phyloP scores from a whole-genome alignment of 2,113 vertebrate species.

The Steatornis caripensis region DNA sequence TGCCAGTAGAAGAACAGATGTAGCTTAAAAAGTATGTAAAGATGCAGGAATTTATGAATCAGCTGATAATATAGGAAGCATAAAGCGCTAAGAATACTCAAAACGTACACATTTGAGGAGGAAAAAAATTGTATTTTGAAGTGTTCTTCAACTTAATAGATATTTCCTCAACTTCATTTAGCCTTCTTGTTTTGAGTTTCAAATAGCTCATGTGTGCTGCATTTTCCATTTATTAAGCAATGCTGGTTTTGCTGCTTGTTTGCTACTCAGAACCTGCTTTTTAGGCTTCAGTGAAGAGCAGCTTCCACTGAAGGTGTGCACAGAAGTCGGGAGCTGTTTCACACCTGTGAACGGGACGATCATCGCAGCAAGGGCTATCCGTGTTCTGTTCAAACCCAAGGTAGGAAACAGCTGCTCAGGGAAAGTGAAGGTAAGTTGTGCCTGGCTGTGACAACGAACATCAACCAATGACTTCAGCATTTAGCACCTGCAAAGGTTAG shows the following conservation, averaged over 20 bases:
- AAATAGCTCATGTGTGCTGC: background rate
- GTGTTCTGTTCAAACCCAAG: background rate
- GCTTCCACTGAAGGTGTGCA: background rate
- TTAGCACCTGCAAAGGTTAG: background rate
- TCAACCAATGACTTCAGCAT: background rate
- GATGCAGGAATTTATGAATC: background rate
- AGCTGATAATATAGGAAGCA: background rate
- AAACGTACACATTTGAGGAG: background rate
- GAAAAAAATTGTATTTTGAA: background rate
- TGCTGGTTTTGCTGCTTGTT: background rate
- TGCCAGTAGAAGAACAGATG: background rate
- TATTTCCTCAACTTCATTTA: background rate
- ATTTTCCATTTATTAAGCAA: background rate
- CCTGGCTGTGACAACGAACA: background rate
- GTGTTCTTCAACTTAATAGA: background rate
- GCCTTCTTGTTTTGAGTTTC: background rate
- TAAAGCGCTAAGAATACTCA: background rate
- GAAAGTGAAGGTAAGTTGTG: background rate
- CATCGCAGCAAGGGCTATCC: accelerated
- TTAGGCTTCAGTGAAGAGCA: background rate
- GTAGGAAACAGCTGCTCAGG: background rate
- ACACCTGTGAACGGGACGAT: background rate
- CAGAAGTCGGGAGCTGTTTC: background rate
- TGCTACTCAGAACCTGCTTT: background rate
- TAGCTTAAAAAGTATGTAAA: background rate